Evolutionary conservation across 1,140 invertebrate genomes (phyloP).

Genomic region (Drosophila punjabiensis): DNA sequence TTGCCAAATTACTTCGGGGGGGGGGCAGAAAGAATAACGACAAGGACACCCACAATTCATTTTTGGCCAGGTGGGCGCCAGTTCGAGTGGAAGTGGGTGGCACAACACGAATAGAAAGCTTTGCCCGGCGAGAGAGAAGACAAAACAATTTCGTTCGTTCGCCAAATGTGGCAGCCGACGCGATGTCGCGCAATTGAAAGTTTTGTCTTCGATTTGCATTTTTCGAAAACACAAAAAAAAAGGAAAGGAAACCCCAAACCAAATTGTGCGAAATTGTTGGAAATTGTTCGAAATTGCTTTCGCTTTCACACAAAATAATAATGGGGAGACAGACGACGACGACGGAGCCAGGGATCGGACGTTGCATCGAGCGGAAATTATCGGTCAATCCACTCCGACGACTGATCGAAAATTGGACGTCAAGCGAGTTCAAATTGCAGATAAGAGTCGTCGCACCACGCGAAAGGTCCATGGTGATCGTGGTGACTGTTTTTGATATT

Average conservation of each 20-base stretch:
- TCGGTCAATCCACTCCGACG: conserved; percentile 72
- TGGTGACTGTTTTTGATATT: conserved; percentile 8
- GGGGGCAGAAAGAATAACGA: neutral
- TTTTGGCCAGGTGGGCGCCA: conserved; percentile 11
- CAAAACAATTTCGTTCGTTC: conserved; percentile 63
- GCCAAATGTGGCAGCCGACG: conserved; percentile 47
- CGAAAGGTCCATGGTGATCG: conserved; percentile 4
- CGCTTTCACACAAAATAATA: conserved; percentile 60
- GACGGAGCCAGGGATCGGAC: conserved; percentile 51
- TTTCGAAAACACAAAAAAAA: conserved; percentile 71
- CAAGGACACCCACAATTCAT: conserved; percentile 36
- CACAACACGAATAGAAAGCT: conserved; percentile 53
- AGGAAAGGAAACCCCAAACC: conserved; percentile 58
- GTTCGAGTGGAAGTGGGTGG: conserved; percentile 18
- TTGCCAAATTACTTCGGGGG: conserved; percentile 63
- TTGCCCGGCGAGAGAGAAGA: conserved; percentile 23
- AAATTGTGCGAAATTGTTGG: conserved; percentile 43
- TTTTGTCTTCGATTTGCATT: conserved; percentile 78
- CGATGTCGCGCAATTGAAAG: conserved; percentile 73
- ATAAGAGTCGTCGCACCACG: conserved; percentile 24
- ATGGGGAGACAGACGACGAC: conserved; percentile 13
- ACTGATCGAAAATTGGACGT: conserved; percentile 44
- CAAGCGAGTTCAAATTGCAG: conserved; percentile 37
- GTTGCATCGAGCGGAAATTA: conserved; percentile 73
- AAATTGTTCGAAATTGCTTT: conserved; percentile 71